A percentile compares a stretch with the other conserved stretches of the same genome.
phyloP scores from a whole-genome alignment of 2,888 invertebrate species.

The Thumatha senex region DNA sequence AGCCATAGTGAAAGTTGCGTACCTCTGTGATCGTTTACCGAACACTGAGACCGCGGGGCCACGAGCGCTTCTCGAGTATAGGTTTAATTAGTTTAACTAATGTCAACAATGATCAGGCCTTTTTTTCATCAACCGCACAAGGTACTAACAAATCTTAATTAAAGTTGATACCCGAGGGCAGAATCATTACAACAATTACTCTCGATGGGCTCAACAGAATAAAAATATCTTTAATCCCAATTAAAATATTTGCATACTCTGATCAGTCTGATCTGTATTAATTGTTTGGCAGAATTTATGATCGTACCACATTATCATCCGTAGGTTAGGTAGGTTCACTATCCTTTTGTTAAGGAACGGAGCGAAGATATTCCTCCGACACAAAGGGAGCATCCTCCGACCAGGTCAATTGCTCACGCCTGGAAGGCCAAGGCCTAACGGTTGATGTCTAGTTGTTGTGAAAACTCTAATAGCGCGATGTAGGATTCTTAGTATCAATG shows the following conservation, averaged over 20 bases:
- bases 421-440: too few relatives aligned
- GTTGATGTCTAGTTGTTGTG: too few relatives aligned
- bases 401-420: too few relatives aligned
- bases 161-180: conserved; percentile 5
- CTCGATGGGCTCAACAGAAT: not conserved
- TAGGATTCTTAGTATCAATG: too few relatives aligned
- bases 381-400: too few relatives aligned
- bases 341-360: not conserved
- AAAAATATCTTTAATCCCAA: conserved; percentile 19
- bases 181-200: conserved; percentile 29
- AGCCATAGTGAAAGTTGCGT: too few relatives aligned
- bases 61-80: too few relatives aligned
- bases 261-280: not conserved
- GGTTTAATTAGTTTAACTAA: not conserved
- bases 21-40: too few relatives aligned
- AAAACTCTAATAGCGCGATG: too few relatives aligned
- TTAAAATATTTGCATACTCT: conserved; percentile 31
- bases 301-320: not conserved
- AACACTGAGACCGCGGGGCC: too few relatives aligned
- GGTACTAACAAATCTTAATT: conserved; percentile 3
- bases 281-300: not conserved
- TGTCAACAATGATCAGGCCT: conserved; percentile 1
- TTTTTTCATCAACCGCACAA: not conserved
- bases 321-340: not conserved
- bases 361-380: too few relatives aligned